Conservation (phyloP, 2,888 invertebrate genomes). For the Chironomus tentans region DNA sequence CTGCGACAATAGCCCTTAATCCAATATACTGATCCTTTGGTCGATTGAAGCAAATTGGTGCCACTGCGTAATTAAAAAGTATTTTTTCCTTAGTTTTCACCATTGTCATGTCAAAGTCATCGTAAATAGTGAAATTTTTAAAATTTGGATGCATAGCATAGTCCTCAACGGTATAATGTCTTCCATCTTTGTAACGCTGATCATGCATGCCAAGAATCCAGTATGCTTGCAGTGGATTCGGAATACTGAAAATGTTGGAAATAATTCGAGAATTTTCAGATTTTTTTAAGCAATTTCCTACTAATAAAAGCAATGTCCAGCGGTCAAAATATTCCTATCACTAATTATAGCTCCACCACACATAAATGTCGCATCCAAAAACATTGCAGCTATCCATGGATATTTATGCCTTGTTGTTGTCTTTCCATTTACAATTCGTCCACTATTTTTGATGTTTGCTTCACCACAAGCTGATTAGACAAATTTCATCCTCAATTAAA, state of each 20-base stretch:
- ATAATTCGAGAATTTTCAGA: no score
- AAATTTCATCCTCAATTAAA: not conserved
- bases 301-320: slow-evolving; percentile 28
- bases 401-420: not conserved
- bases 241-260: not conserved
- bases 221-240: slow-evolving; percentile 1
- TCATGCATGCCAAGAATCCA: slow-evolving; percentile 27
- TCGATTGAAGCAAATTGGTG: slow-evolving; percentile 3
- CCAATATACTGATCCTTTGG: not conserved
- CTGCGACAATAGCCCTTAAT: slow-evolving; percentile 44
- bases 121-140: slow-evolving; percentile 8
- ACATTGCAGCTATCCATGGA: slow-evolving; percentile 27
- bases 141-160: slow-evolving; percentile 24
- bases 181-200: not conserved
- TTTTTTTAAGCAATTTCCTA: not conserved
- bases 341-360: slow-evolving; percentile 28
- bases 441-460: not conserved
- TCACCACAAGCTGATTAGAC: slow-evolving; percentile 10
- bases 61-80: not conserved
- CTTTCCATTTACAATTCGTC: slow-evolving; percentile 18
- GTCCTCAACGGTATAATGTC: slow-evolving; percentile 5
- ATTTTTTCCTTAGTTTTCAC: not conserved
- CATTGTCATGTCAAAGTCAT: slow-evolving; percentile 19
- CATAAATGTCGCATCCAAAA: not conserved
- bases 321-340: slow-evolving; percentile 27